Base-by-base conservation (phyloP, 2,888 invertebrate genomes). In the Pteria penguin region DNA sequence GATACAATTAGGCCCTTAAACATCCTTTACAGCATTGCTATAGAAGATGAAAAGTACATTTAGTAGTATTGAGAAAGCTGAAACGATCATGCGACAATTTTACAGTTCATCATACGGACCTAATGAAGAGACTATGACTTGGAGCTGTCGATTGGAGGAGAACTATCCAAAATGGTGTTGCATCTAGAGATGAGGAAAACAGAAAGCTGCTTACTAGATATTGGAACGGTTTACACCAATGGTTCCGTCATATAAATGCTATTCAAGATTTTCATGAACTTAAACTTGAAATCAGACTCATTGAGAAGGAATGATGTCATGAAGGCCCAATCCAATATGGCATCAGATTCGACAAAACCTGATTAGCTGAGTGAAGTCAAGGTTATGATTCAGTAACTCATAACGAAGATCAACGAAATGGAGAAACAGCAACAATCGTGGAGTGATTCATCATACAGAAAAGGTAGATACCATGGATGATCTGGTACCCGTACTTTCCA, bases 31-130 rank as follows among this genome's bases (percentile, higher is more conserved):
- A 4, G 32, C 31, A 45, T 4, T 66, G 24, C 52, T 54, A 52
- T 45, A 66, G 26, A 66, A 66, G n/a, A 66, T 66, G 66, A 52
- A 66, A 26, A 66, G 66, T 29, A 45, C 52, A 14, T 52, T 45
- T 54, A 29, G 54, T 22, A 45, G 24, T 52, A 45, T 67, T 4
- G 67, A 55, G 22, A 52, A 31, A 22, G 67, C n/a, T 8, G 67
- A 67, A 31, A 54, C 31, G 22, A 8, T 55, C 1, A 14, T 67
- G 26, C 33, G 29, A 2, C 54, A 67, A 3, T 67, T 67, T 27
- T 54, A 67, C 67, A 52, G 67, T 55, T 54, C 67, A 27, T 27
- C 55, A n/a, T 32, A 67, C 31, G 45, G 45, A 55, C 18, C 29
- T 18, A 31, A 27, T 31, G 67, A 32, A n/a, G 32, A 67, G 2